Percentiles rank a stretch among this genome's conserved stretches.
phyloP scores from a whole-genome alignment of 2,888 invertebrate species.

The Orgyia antiqua region DNA sequence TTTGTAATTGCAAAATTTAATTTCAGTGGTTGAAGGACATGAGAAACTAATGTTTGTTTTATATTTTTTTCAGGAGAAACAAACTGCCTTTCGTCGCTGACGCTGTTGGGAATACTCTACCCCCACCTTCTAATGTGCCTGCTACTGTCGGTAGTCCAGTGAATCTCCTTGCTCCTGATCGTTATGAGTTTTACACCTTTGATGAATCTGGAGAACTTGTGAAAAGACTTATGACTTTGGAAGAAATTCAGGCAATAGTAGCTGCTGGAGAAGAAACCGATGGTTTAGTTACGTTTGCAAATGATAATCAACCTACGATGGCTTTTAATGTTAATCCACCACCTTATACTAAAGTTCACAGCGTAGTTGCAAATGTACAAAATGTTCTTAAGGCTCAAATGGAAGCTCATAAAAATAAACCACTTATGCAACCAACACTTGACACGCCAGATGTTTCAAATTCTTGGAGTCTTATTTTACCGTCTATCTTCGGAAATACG shows the following conservation, averaged over 20 bases:
- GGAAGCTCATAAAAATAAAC: conserved; percentile 78
- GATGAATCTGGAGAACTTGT: conserved; percentile 90
- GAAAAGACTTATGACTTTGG: conserved; percentile 89
- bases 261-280: conserved; percentile 88
- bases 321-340: conserved; percentile 72
- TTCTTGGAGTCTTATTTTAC: conserved; percentile 89
- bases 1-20: too few species aligned
- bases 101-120: conserved; percentile 82
- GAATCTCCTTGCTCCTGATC: conserved; percentile 87
- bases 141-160: conserved; percentile 88
- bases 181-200: conserved; percentile 92
- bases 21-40: too few species aligned
- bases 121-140: conserved; percentile 79
- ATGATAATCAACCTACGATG: conserved; percentile 65
- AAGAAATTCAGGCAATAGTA: conserved; percentile 91
- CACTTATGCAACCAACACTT: conserved; percentile 65
- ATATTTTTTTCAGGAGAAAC: conserved; percentile 52
- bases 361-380: conserved; percentile 89
- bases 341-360: conserved; percentile 84
- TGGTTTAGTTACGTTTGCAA: conserved; percentile 69
- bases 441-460: conserved; percentile 86
- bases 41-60: too few species aligned
- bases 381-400: conserved; percentile 89
- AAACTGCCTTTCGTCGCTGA: conserved; percentile 81
- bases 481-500: conserved; percentile 86